Conservation (phyloP, 2,113 vertebrate species). For the Erythrolamprus reginae region DNA sequence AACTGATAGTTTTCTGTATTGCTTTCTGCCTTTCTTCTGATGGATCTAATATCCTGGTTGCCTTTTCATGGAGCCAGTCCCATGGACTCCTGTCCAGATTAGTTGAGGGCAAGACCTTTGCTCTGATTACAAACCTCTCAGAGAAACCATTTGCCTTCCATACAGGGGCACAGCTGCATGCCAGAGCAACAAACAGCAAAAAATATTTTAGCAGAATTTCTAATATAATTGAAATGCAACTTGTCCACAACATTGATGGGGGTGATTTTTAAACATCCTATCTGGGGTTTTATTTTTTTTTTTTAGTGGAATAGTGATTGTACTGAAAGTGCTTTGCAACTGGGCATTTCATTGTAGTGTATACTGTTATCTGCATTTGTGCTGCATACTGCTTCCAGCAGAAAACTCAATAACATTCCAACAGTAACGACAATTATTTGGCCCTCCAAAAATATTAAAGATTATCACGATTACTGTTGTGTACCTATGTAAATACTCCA, state of each 20-base stretch:
- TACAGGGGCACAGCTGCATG: neutral
- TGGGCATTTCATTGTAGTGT: neutral
- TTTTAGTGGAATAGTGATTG: neutral
- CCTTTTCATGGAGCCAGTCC: neutral
- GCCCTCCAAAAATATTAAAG: neutral
- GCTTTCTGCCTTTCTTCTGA: neutral
- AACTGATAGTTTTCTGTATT: neutral
- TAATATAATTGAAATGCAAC: neutral
- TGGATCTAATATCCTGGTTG: neutral
- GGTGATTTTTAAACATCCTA: neutral
- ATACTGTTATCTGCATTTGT: neutral
- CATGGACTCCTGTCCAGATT: neutral
- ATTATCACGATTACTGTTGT: too few relatives aligned
- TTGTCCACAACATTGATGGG: neutral
- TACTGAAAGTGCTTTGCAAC: neutral
- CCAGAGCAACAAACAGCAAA: neutral
- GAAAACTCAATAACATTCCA: neutral
- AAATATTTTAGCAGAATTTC: neutral
- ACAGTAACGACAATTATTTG: neutral
- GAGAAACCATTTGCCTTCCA: neutral
- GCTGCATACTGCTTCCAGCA: neutral
- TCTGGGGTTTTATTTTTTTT: neutral
- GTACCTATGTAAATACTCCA: too few relatives aligned
- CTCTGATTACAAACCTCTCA: neutral
- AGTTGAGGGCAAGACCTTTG: slow-evolving; percentile 6